These are phyloP conservation scores for Platycnemis pennipes DNA, from an alignment of 2,888 invertebrate genomes.

Conservation along the genomic window DNA sequence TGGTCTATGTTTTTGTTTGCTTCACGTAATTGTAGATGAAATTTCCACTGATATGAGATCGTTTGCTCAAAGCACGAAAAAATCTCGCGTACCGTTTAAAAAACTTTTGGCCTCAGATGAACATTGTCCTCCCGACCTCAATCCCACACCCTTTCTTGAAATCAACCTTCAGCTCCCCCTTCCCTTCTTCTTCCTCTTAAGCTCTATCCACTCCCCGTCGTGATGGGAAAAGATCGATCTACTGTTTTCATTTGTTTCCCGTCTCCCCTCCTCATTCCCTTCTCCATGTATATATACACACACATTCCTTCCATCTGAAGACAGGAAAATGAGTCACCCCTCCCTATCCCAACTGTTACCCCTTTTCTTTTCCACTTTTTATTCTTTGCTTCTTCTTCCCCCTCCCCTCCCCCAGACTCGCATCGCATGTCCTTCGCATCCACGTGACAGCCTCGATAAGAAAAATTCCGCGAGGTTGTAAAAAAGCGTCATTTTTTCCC, in stretches of 20 bases:
- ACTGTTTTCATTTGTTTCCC: background rate
- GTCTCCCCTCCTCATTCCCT: background rate
- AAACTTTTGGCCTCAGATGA: too few relatives aligned
- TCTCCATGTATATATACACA: background rate
- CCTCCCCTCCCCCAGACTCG: too few relatives aligned
- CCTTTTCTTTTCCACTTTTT: background rate
- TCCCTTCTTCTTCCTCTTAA: background rate
- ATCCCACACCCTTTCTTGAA: too few relatives aligned
- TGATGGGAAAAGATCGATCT: slow-evolving; percentile 33
- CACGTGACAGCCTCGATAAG: background rate
- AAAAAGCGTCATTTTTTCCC: background rate
- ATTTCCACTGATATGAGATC: too few relatives aligned
- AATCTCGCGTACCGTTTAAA: too few relatives aligned
- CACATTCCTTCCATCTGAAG: background rate
- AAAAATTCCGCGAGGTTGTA: background rate
- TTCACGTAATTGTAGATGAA: too few relatives aligned
- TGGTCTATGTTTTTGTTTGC: too few relatives aligned
- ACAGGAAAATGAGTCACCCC: background rate
- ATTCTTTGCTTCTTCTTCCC: too few relatives aligned
- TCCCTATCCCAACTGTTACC: background rate
- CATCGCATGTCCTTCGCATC: too few relatives aligned
- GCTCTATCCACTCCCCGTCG: background rate
- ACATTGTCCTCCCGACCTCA: too few relatives aligned
- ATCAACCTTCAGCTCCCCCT: background rate
- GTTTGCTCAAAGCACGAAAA: too few relatives aligned